Base-by-base conservation (phyloP, 2,797 vertebrate species). In the Acomys russatus region DNA sequence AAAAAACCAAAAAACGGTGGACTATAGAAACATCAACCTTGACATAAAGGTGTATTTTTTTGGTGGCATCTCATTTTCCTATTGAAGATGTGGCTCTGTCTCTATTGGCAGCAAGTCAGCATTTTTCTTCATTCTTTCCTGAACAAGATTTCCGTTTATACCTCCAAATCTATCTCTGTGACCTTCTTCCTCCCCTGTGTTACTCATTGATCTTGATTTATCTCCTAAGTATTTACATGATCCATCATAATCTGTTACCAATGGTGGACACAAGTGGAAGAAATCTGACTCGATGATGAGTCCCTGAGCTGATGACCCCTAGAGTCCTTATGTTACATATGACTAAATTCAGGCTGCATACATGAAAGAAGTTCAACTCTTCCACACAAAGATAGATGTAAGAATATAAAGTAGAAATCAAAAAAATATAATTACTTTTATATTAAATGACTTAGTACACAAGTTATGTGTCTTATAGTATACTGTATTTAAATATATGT, bases 361-460 rank as follows among this genome's bases (percentile, higher is more conserved):
- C 73, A 51, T 38, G n/a, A 74, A 56, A n/a, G 11, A 63, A 51
- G 7, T 23, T 30, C 20, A 56, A 35, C 9, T 88, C 3, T 63
- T 2, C 2, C 14, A 20, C 0, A n/a, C 4, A 44, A 15, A 33
- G 10, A 90, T 5, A 3, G 9, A 15, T 28, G 6, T 28, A 71
- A 35, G 1, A 87, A 76, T 84, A 38, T 20, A 38, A 10, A 8
- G 1, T 2, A 68, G 22, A 4, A 80, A 28, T 35, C 23, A 76
- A 56, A 68, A 88, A 35, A 83, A 51, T 59, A 44, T 6, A 64
- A 11, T 87, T 70, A 12, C 59, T 6, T 88, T 64, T 80, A 33
- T 78, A 20, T 86, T 68, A 2, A 78, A 15, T 1, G 8, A 85
- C 4, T 22, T 71, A 49, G 54, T 28, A 9, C 0, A 70, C 9